Base-by-base conservation (phyloP, 1,140 invertebrate species). In the Trichomalopsis sarcophagae region DNA sequence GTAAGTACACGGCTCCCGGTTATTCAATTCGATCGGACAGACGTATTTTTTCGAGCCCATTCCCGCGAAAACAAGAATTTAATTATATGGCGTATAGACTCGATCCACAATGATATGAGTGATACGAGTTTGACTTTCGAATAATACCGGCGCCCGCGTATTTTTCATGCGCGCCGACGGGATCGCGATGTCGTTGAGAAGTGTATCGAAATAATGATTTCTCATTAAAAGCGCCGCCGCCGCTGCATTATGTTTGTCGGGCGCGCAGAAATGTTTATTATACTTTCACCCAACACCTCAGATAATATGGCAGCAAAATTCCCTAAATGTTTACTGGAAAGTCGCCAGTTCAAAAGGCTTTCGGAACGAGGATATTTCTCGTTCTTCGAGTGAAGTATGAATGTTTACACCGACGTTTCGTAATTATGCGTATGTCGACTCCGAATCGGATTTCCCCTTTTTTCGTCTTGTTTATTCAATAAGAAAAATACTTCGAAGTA, bases 11-110 rank as follows among this genome's bases (percentile, higher is more conserved):
- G 71, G 14, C 9, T n/a, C 13, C 17, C 23, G 7, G 2, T 10
- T 71, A 30, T 71, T 71, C 23, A 71, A 71, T 76, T 76, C n/a
- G 17, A 21, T 7, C 30, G 10, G 27, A 71, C 23, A 11, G 33
- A 36, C 55, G 13, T 69, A 47, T 74, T 81, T 74, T 82, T 82
- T 55, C 44, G 33, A 21, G 1, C n/a, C n/a, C 82, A 78, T 14
- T 40, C 27, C 27, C 10, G 30, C 68, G 27, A 66, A 71, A 74
- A 30, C 50, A 81, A 75, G 14, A 47, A 66, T 81, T 84, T 81
- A 84, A 84, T 84, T 84, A 66, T 40, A 79, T 36, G 33, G 33
- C 33, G n/a, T 62, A 62, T 17, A 62, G 4, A 55, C 14, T 17
- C 2, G 4, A 55, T 17, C 0, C 17, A 14, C 44, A 55, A 17